phyloP scores from a whole-genome alignment of 2,888 invertebrate species.

The Diplazon laetatorius region DNA sequence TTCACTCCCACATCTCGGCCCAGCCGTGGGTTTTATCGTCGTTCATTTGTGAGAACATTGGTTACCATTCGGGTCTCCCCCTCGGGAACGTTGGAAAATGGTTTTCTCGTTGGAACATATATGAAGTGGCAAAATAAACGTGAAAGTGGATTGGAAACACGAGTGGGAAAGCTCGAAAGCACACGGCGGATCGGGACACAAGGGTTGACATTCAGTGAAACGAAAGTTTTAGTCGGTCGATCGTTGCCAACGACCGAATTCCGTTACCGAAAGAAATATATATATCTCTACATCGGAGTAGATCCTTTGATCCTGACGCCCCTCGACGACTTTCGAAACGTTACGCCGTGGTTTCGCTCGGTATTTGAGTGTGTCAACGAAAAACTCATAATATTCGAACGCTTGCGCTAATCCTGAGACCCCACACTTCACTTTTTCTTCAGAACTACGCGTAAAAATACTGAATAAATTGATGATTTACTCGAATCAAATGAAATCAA shows the following conservation, averaged over 20 bases:
- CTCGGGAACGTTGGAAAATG: background rate
- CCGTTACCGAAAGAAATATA: slow-evolving; percentile 26
- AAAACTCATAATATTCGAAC: background rate
- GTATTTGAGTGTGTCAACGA: slow-evolving; percentile 31
- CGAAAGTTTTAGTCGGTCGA: slow-evolving; percentile 34
- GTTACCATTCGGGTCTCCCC: background rate
- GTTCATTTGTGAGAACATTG: slow-evolving; percentile 6
- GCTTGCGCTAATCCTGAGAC: no score
- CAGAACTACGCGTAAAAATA: no score
- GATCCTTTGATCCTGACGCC: slow-evolving; percentile 31
- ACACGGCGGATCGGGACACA: slow-evolving; percentile 10
- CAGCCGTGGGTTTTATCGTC: background rate
- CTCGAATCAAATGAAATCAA: no score
- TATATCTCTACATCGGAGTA: background rate
- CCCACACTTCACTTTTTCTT: no score
- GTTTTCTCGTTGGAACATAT: background rate
- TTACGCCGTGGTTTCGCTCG: slow-evolving; percentile 8
- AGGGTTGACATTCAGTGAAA: background rate
- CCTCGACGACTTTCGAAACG: background rate
- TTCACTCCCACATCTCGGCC: background rate
- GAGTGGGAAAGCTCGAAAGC: slow-evolving; percentile 17
- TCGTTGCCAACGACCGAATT: slow-evolving; percentile 17
- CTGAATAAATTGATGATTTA: no score
- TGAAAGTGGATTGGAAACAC: slow-evolving; percentile 1
- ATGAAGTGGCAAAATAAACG: slow-evolving; percentile 21